Base-by-base conservation (phyloP, 2,888 invertebrate genomes). In the Gibbula magus region DNA sequence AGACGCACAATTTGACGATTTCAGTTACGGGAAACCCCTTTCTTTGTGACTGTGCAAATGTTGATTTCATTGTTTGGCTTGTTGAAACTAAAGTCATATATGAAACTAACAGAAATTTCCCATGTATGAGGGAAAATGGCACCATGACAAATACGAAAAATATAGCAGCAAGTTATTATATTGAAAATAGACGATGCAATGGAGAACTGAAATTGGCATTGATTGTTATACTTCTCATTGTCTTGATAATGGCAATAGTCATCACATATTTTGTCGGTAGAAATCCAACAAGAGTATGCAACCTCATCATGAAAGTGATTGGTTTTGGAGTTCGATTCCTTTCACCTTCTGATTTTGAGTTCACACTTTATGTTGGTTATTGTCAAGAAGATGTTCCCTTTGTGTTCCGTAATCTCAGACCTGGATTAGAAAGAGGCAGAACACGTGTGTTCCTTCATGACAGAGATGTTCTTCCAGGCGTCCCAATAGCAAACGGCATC, bases 11-110 rank as follows among this genome's bases (percentile, higher is more conserved):
- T 13, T 45, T 74, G 10, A 45, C n/a, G 45, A 22, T 74, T 45
- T 20, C 39, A n/a, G 45, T 74, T n/a, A 2, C 3, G 51, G 74
- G 74, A 74, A 74, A 74, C 22, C 39, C 45, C 39, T 45, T 74
- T 13, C 20, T 45, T 45, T 74, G 74, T 45, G 39, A 22, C 7
- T 74, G 74, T 22, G 45, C 20, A 45, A 74, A 45, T 45, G 5
- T 74, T 5, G 74, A 39, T n/a, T 74, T 74, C 35, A 74, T 74
- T 45, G 18, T 45, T n/a, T 74, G 74, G 74, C n/a, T 74, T 18
- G 25, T 74, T 7, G 45, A n/a, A n/a, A 45, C 51, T 45, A 18
- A 35, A 39, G 45, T 35, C 4, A 51, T 45, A 32, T n/a, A 45
- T n/a, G 74, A 74, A n/a, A 45, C 35, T 10, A 20, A 45, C 2